A percentile compares a stretch with the other conserved stretches of the same genome.
These are phyloP conservation scores for Volucella bombylans DNA, from an alignment of 2,888 invertebrate species.

Conservation along the genomic window DNA sequence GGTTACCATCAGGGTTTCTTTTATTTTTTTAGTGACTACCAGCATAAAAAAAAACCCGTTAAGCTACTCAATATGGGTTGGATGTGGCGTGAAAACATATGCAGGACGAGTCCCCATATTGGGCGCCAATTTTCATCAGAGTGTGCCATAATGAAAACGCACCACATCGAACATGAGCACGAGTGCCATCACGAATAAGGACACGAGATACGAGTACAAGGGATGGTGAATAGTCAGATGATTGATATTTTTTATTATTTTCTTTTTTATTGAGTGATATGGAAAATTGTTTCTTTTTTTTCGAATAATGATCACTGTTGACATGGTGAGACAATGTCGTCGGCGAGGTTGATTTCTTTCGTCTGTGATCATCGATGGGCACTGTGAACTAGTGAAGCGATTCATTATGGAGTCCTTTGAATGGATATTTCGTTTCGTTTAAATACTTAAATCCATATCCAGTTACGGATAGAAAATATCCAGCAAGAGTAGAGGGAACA, in stretches of 20 bases:
- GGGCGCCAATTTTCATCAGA: constrained; percentile 1
- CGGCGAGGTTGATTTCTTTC: too few species aligned
- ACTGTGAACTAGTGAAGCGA: neutral
- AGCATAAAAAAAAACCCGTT: too few species aligned
- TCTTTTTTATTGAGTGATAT: neutral
- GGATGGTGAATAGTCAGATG: constrained; percentile 49
- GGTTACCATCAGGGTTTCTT: neutral
- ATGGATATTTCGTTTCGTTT: too few species aligned
- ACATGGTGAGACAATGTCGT: neutral
- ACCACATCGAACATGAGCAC: too few species aligned
- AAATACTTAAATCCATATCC: too few species aligned
- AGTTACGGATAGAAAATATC: neutral
- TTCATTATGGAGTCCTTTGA: too few species aligned
- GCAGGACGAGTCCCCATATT: constrained; percentile 22
- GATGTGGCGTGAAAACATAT: constrained; percentile 27
- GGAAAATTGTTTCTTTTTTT: constrained; percentile 32
- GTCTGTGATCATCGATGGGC: neutral
- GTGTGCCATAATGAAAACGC: too few species aligned
- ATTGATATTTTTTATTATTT: constrained; percentile 27
- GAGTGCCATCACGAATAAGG: neutral
- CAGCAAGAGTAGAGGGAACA: neutral
- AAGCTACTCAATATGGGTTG: too few species aligned
- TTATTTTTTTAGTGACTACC: too few species aligned
- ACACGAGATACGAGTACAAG: neutral
- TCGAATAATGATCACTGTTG: constrained; percentile 24